These are phyloP conservation scores for Pardosa pseudoannulata DNA, from an alignment of 2,888 invertebrate species.

Conservation along the genomic window DNA sequence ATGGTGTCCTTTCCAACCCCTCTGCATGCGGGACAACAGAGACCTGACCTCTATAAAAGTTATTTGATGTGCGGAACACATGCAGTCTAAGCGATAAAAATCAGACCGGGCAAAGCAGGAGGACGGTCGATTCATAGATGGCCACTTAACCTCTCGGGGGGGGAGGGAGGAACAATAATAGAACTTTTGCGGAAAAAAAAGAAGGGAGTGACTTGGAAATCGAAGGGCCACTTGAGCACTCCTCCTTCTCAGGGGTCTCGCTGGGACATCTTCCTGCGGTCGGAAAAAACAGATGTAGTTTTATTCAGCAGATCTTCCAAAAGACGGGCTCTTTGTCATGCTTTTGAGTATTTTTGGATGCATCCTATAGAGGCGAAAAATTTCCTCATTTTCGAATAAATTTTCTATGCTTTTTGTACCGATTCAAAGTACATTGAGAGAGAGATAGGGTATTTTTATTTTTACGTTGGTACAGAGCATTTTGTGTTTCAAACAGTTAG, in stretches of 20 bases:
- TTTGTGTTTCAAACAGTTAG: no score
- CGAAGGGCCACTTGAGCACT: slow-evolving; percentile 55
- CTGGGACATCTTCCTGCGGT: slow-evolving; percentile 31
- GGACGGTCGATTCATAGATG: slow-evolving; percentile 49
- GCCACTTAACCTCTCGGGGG: slow-evolving; percentile 43
- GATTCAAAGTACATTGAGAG: no score
- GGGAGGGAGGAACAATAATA: slow-evolving; percentile 27
- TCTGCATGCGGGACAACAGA: slow-evolving; percentile 31
- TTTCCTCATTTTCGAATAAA: no score
- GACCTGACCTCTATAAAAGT: slow-evolving; percentile 21
- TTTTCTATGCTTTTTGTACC: no score
- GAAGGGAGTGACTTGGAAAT: slow-evolving; percentile 43
- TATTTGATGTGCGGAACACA: slow-evolving; percentile 22
- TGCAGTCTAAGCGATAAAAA: slow-evolving; percentile 33
- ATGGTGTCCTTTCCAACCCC: slow-evolving; percentile 38
- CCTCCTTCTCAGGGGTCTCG: slow-evolving; percentile 6
- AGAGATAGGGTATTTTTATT: no score
- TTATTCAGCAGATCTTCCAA: not conserved
- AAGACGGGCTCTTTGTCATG: not conserved
- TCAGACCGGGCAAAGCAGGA: slow-evolving; percentile 23
- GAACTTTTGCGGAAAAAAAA: slow-evolving; percentile 36
- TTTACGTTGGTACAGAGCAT: no score
- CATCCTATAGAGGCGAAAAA: no score
- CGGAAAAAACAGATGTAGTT: slow-evolving; percentile 37
- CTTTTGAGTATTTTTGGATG: not conserved